Evolutionary conservation across 2,888 invertebrate genomes (phyloP), one percentile per base, ranked within the genome.

Genomic region (Belgica antarctica): DNA sequence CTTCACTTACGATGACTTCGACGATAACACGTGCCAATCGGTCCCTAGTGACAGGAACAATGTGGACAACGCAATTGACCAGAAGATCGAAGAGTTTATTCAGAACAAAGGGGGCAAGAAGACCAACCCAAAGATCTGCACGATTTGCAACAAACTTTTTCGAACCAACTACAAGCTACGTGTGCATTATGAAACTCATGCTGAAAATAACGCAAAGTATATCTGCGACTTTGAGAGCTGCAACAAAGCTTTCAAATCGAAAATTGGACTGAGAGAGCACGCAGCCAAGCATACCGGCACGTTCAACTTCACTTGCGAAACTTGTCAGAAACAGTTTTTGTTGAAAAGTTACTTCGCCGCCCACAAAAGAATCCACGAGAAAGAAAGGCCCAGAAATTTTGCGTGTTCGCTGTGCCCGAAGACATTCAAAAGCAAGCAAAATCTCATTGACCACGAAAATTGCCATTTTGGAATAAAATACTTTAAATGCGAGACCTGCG

Each of bases 301-400:
- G 8, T 71, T 25, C 15, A 70, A 70, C 25, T 70, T 66, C 24
- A 57, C 68, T 1, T 68, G 68, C 74, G 80, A 82, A 1, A 83
- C 83, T 0, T 85, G 85, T 73, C 84, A 85, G 1, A 85, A 85
- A 77, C 85, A 85, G 12, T 85, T 85, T 73, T 84, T 85, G 71
- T 84, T 84, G 74, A 83, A 83, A 73, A 85, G 84, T 73, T 85
- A 85, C 73, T 77, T 85, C 25, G 83, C 83, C 72, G 84, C 85
- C 1, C 85, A 85, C 75, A 85, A 85, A 75, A 78, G 84, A 66
- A 84, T 84, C 0, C 85, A 86, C 76, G 84, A 84, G 19, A 52
- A 52, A 22, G 17, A 3, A 0, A 83, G 84, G 72, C 73, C 82
- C 3, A 85, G 85, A 74, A 84, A 84, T 0, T 85, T 82, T 73